Conservation (phyloP, 2,797 vertebrate genomes). For the Crax fasciolata region DNA sequence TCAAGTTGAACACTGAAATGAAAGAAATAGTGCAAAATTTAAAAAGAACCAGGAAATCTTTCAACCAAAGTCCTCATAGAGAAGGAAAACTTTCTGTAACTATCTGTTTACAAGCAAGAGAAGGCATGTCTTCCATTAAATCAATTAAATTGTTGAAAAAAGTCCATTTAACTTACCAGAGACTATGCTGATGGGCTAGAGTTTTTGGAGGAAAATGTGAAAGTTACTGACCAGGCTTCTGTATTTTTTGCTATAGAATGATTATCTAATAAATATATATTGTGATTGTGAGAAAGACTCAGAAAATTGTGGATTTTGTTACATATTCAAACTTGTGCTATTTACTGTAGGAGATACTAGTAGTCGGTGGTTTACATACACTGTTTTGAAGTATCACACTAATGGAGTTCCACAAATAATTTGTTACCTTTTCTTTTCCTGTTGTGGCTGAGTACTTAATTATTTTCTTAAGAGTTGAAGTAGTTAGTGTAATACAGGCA, state of each 20-base stretch:
- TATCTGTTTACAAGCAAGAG: neutral
- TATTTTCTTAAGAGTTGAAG: neutral
- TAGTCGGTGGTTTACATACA: neutral
- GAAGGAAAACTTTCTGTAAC: neutral
- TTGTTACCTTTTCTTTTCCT: neutral
- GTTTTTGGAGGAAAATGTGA: neutral
- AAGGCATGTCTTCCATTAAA: neutral
- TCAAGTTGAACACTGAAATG: slow-evolving; percentile 9
- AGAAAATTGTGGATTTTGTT: neutral
- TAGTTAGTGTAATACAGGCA: neutral
- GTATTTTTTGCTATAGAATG: neutral
- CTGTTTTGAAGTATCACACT: neutral
- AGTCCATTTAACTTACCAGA: neutral
- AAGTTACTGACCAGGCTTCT: neutral
- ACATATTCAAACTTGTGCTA: neutral
- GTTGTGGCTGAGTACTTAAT: neutral
- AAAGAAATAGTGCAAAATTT: neutral
- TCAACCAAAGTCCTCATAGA: neutral
- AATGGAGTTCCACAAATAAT: neutral
- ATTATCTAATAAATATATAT: neutral
- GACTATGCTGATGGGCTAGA: neutral
- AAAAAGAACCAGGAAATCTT: neutral
- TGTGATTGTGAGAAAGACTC: neutral
- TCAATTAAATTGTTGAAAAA: neutral
- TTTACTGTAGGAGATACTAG: neutral